Base-by-base conservation (phyloP, 2,113 vertebrate species). In the Crocuta crocuta region DNA sequence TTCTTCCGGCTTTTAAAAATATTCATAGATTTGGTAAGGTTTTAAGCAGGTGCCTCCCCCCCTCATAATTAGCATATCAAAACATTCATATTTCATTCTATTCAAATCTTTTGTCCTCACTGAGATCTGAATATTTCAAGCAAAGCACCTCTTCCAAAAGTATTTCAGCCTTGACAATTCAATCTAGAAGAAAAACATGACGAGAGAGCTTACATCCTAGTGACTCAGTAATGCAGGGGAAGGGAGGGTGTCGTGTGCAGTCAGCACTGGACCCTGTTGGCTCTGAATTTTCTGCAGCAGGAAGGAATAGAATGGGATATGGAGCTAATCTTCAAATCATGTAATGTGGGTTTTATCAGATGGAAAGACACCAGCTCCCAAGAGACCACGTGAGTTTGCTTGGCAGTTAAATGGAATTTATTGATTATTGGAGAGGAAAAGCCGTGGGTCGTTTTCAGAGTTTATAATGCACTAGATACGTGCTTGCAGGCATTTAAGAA, bases 81-180 rank as follows among this genome's bases (percentile, higher is more conserved):
- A 96, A 84, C 92, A 43, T 93, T 95, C 94, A 58, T 19, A 90
- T 90, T 96, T 90, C 87, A 61, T 76, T 87, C 94, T 82, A 1
- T 89, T 79, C 95, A 73, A 65, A 53, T 90, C 89, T 95, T 96
- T 96, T 93, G 82, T 97, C 89, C 63, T 95, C 93, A n/a, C 13
- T 0, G 26, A 81, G 45, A 93, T 66, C 68, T 76, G 90, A 87
- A 39, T 98, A 91, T 94, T 93, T 97, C 83, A 93, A 93, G 73
- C 71, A 82, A 48, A 88, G 7, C 45, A 24, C 65, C 33, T 78
- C 91, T 48, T 10, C 12, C 61, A 68, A 80, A 65, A 58, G 23
- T 89, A 66, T 70, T 11, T n/a, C 61, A 35, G 68, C 53, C 68
- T 55, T 31, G 55, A 76, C 53, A 39, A 3, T 74, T 91, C 89